Percentiles rank a stretch among this genome's conserved stretches.
phyloP scores from a whole-genome alignment of 1,140 invertebrate species.

The Laupala kohalensis region DNA sequence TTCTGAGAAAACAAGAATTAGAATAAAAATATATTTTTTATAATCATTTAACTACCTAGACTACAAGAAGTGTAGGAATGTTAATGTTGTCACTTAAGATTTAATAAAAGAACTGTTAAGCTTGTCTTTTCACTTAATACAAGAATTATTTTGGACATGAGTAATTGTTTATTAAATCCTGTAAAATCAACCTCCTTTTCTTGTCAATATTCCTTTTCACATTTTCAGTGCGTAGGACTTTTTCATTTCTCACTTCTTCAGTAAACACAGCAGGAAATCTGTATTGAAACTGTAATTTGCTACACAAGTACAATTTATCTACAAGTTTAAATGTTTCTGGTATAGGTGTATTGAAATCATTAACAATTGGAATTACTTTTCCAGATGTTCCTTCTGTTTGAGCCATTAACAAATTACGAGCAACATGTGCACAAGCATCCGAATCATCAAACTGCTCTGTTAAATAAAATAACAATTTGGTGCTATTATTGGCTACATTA shows the following conservation, averaged over 20 bases:
- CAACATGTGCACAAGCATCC: neutral
- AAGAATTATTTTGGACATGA: too few relatives aligned
- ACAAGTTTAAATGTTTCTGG: neutral
- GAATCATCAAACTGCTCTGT: neutral
- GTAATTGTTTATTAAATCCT: neutral
- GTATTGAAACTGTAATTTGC: neutral
- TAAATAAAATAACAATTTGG: neutral
- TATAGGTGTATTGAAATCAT: neutral
- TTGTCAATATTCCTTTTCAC: neutral
- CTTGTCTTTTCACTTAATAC: too few relatives aligned
- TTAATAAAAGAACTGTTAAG: too few relatives aligned
- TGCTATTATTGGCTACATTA: neutral
- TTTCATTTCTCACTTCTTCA: neutral
- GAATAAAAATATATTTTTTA: too few relatives aligned
- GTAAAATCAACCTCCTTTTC: neutral
- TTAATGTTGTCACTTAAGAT: too few relatives aligned
- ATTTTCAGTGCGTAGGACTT: neutral
- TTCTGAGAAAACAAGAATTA: too few relatives aligned
- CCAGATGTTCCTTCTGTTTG: neutral
- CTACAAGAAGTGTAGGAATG: too few relatives aligned
- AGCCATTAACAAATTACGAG: neutral
- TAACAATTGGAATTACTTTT: neutral
- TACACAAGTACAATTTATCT: neutral
- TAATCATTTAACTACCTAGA: too few relatives aligned
- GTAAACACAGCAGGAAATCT: neutral